These are phyloP conservation scores for Pteria penguin DNA, from an alignment of 2,888 invertebrate species.

Conservation along the genomic window DNA sequence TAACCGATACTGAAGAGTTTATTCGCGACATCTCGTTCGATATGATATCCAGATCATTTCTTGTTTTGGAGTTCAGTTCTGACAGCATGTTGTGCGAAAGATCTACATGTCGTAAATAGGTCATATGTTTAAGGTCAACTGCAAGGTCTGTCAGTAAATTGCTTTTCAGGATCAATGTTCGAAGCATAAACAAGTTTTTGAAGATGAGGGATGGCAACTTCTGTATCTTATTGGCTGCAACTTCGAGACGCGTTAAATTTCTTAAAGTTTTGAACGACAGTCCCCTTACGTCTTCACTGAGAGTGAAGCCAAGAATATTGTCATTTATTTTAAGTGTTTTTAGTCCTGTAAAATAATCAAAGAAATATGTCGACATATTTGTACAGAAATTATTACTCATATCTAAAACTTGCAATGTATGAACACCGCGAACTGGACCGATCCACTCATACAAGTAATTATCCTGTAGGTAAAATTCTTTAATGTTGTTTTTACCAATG, in stretches of 20 bases:
- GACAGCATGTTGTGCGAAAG: neutral
- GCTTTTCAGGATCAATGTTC: neutral
- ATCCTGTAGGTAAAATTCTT: neutral
- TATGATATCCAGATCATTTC: neutral
- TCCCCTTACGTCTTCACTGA: neutral
- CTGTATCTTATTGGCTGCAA: neutral
- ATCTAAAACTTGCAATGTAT: neutral
- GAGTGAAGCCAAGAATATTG: neutral
- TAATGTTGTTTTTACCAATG: neutral
- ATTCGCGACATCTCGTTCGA: neutral
- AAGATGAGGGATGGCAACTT: neutral
- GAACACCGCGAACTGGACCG: neutral
- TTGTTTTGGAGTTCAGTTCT: neutral
- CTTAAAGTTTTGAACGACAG: neutral
- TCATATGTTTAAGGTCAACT: neutral
- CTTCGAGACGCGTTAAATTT: neutral
- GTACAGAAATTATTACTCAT: slow-evolving; percentile 10
- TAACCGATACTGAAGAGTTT: neutral
- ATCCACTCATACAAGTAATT: neutral
- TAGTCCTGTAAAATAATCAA: neutral
- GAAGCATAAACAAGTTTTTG: neutral
- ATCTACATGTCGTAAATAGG: neutral
- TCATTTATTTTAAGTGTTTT: neutral
- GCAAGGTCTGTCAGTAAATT: neutral
- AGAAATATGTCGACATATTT: neutral